Conservation (phyloP, 2,113 vertebrate genomes). For the Fukomys damarensis region DNA sequence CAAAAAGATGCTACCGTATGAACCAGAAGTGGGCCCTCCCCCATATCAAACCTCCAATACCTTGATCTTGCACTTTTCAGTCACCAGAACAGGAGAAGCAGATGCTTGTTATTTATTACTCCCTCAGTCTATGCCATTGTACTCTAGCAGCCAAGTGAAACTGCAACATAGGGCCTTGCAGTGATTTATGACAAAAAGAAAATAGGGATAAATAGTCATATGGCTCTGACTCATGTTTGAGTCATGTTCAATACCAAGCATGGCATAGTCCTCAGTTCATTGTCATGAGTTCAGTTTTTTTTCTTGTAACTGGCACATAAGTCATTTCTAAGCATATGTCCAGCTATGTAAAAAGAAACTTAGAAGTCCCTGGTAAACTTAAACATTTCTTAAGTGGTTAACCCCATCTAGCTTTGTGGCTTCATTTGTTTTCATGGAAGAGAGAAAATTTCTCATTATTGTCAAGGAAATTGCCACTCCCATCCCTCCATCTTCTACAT, state of each 20-base stretch:
- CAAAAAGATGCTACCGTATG: background rate
- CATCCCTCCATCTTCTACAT: background rate
- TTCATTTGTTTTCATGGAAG: background rate
- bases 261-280: background rate
- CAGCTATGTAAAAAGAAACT: background rate
- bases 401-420: background rate
- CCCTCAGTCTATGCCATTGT: background rate
- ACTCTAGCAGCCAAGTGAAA: background rate
- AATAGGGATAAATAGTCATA: background rate
- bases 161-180: background rate
- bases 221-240: background rate
- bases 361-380: background rate
- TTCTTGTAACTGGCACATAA: background rate
- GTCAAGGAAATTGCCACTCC: background rate
- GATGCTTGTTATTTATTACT: background rate
- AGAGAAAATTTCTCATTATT: background rate
- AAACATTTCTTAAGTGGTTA: background rate
- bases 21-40: background rate
- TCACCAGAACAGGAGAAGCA: background rate
- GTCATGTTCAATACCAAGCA: background rate
- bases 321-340: background rate
- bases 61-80: background rate
- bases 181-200: slow-evolving; percentile 21
- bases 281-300: background rate
- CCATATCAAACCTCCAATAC: background rate